Evolutionary conservation across 2,113 vertebrate species (phyloP), one percentile per base, ranked within the genome.

Genomic region (Saccopteryx bilineata): DNA sequence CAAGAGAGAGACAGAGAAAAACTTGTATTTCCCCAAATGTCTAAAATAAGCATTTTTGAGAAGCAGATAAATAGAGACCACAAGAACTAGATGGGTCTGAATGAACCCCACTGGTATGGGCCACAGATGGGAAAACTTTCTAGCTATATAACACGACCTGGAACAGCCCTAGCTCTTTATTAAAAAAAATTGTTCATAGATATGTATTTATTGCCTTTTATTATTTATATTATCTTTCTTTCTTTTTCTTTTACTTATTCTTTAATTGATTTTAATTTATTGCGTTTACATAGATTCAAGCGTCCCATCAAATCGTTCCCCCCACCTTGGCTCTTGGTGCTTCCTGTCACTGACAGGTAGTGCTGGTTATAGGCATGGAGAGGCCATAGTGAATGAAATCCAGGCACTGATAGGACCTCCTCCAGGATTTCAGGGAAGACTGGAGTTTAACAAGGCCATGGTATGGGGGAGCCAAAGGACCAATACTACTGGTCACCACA

Each of bases 41-140:
- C 11, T 72, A 79, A 84, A 94, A 60, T 21, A 76, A 71, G 83
- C 5, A 1, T 18, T 71, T 72, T 72, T 89, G 90, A 68, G 94
- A 93, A 82, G 18, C 74, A 86, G 63, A 79, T 75, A 15, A 76
- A 46, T 3, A 1, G 5, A 79, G 26, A 28, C 17, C 9, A 26
- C 0, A 28, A 95, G 48, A 74, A 80, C 26, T 5, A 15, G 10
- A 5, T 50, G 39, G 56, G 46, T 39, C 50, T 56, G 60, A 69
- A 50, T 56, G 60, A 69, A 50, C 23, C 10, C 9, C 28, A 15
- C 80, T 54, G 75, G 14, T 75, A 60, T 84, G 48, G 65, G 71
- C 54, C 24, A 19, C 54, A 61, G 28, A 23, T 12, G 82, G 2
- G 0, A 54, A 18, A 54, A 58, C 69, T 58, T 69, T 88, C 87